Conservation (phyloP, 1,140 invertebrate species). For the Bombus fervidus region DNA sequence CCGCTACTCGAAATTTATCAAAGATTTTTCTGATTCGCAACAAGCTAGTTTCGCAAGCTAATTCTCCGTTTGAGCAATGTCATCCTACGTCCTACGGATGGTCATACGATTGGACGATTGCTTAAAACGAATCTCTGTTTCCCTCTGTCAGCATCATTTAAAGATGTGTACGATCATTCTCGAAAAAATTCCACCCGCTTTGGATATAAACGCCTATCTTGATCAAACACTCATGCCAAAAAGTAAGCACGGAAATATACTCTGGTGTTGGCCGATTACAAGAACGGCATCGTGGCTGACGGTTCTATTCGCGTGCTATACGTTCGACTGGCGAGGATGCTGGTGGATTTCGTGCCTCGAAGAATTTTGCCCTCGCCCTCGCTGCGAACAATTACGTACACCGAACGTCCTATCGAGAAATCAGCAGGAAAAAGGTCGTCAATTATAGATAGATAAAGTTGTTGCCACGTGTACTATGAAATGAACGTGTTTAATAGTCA, state of each 20-base stretch:
- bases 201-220: conserved; percentile 19
- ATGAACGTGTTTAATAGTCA: background rate
- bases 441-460: too few species aligned
- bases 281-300: conserved; percentile 6
- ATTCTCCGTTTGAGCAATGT: background rate
- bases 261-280: background rate
- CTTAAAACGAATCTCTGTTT: background rate
- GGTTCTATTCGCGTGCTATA: conserved; percentile 33
- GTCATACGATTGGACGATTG: background rate
- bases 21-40: conserved; percentile 1
- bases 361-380: background rate
- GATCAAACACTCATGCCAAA: conserved; percentile 29
- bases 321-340: background rate
- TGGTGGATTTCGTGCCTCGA: background rate
- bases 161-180: background rate
- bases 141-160: background rate
- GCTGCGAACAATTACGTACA: too few species aligned
- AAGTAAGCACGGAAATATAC: conserved; percentile 42
- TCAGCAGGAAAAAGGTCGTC: too few species aligned
- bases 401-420: too few species aligned
- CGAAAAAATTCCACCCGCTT: conserved; percentile 5
- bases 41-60: background rate
- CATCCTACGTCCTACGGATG: background rate
- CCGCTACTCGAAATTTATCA: conserved; percentile 21
- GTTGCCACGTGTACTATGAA: background rate